Conservation (phyloP, 2,888 invertebrate species). For the Cataglyphis altisquamis region DNA sequence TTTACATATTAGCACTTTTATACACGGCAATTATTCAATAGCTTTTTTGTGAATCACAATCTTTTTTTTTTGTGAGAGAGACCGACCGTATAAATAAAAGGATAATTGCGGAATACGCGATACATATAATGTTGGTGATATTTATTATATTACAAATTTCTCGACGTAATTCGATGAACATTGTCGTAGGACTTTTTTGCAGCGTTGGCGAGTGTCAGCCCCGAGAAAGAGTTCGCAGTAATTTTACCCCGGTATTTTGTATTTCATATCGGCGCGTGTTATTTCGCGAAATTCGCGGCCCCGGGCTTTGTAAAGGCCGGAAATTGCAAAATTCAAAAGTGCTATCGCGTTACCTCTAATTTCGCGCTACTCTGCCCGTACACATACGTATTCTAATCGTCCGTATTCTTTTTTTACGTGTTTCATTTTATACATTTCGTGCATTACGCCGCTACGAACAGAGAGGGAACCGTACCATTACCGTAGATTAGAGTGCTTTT, state of each 20-base stretch:
- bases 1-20: constrained; percentile 51
- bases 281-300: constrained; percentile 16
- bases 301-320: constrained; percentile 35
- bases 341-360: constrained; percentile 44
- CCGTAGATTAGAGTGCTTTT: constrained; percentile 52
- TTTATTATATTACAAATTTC: constrained; percentile 44
- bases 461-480: constrained; percentile 41
- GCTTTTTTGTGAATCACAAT: constrained; percentile 1
- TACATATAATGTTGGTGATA: constrained; percentile 36
- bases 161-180: constrained; percentile 32
- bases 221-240: not conserved
- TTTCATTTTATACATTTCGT: constrained; percentile 12
- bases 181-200: not conserved
- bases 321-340: constrained; percentile 51
- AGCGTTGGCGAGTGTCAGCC: not conserved
- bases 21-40: constrained; percentile 3
- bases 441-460: constrained; percentile 25
- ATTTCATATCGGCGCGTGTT: constrained; percentile 34
- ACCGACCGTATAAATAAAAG: constrained; percentile 1
- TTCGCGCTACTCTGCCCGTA: constrained; percentile 28
- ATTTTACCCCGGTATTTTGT: constrained; percentile 35
- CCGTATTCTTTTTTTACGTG: constrained; percentile 27
- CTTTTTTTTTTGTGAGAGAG: not conserved
- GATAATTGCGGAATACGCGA: not conserved
- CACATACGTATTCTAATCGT: constrained; percentile 33